Evolutionary conservation across 2,888 invertebrate genomes (phyloP).

Genomic region (Galerucella pusilla): DNA sequence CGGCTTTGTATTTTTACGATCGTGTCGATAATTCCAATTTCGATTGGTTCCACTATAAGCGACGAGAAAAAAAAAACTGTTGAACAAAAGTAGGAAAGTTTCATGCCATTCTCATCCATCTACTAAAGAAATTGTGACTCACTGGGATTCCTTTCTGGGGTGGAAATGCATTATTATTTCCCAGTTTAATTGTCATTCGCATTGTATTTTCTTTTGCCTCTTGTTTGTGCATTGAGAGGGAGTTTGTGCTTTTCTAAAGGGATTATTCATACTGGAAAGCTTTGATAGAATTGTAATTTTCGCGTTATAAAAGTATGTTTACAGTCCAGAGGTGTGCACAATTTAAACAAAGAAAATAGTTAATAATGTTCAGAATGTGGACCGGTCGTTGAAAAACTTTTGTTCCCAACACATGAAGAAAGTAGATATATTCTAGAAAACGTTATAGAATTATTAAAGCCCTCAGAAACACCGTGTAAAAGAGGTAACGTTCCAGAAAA

Average conservation of each 20-base stretch:
- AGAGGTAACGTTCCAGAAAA: too few species aligned
- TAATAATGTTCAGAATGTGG: neutral
- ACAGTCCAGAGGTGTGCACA: neutral
- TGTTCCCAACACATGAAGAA: neutral
- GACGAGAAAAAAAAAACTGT: neutral
- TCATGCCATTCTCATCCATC: constrained; percentile 24
- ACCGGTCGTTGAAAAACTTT: neutral
- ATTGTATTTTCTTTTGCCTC: neutral
- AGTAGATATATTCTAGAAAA: neutral
- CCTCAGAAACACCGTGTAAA: too few species aligned
- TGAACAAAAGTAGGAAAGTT: constrained; percentile 22
- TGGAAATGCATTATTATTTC: neutral
- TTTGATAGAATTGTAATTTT: neutral
- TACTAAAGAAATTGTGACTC: constrained; percentile 23
- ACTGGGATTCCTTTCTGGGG: constrained; percentile 11
- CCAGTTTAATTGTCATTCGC: neutral
- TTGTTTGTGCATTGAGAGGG: neutral
- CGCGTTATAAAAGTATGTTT: neutral
- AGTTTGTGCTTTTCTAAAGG: neutral
- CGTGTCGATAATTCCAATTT: neutral
- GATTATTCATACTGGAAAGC: neutral
- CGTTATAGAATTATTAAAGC: too few species aligned
- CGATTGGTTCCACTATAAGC: neutral
- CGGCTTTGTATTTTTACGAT: neutral
- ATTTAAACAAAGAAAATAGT: neutral